Evolutionary conservation across 2,797 vertebrate genomes (phyloP), one percentile per base, ranked within the genome.

Genomic region (Intellagama lesueurii): DNA sequence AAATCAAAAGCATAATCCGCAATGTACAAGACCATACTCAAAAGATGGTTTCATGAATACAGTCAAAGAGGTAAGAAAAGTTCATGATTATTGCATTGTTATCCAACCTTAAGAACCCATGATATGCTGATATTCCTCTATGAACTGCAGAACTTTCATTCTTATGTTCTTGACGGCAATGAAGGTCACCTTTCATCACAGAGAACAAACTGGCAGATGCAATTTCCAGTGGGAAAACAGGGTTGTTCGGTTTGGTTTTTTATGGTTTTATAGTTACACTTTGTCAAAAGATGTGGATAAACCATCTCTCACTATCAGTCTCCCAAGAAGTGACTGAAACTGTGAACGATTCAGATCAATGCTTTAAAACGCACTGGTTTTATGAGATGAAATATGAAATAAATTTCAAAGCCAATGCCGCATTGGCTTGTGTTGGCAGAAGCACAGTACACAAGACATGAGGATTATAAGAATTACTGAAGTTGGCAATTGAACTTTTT

Each of bases 41-140:
- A 11, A 83, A 89, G 5, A 85, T 81, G 68, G 86, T 22, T 68
- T 30, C 82, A 40, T 16, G 83, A 88, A 83, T 68, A 75, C n/a
- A 16, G 7, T 88, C n/a, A 69, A 1, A 40, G 40, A 40, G 40
- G 40, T 40, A 40, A 40, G 40, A 40, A 40, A 40, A 90, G 24
- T 52, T 56, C 56, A 47, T 75, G 47, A 81, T 75, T 83, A 24
- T 78, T 76, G 35, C 28, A 60, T 8, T 78, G 73, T 69, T 87
- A 60, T 83, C 60, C 5, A 47, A 47, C 60, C 28, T n/a, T 32
- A 77, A 77, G 35, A 22, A 40, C 30, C 52, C 76, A 66, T 84
- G 22, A 87, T 35, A 4, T 26, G 6, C 5, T 52, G 11, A 77
- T 80, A 40, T 16, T 5, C 2, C 47, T 79, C 24, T 19, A 12